Conservation (phyloP, 1,140 invertebrate genomes). For the Neelides sp. region DNA sequence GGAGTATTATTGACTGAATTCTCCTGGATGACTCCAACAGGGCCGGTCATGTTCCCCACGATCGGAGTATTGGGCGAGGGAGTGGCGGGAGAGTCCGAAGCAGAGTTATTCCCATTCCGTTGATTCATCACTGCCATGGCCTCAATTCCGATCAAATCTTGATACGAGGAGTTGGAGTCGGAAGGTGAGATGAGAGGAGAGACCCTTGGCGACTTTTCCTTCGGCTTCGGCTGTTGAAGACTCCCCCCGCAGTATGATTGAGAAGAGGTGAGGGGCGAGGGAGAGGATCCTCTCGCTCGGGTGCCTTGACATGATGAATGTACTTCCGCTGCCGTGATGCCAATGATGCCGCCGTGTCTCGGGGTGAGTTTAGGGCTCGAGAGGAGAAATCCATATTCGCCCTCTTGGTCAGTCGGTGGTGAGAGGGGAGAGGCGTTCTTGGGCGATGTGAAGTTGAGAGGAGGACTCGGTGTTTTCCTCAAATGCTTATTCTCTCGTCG, state of each 20-base stretch:
- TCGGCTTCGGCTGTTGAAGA: not conserved
- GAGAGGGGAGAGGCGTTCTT: conserved; percentile 19
- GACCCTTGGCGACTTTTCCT: conserved; percentile 10
- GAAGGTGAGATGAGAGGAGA: conserved; percentile 26
- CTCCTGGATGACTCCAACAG: too few relatives aligned
- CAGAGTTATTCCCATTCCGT: conserved; percentile 19
- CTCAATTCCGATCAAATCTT: too few relatives aligned
- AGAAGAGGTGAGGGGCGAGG: conserved; percentile 6
- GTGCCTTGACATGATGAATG: conserved; percentile 8
- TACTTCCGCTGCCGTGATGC: conserved; percentile 13
- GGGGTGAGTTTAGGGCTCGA: not conserved
- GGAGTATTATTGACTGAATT: not conserved
- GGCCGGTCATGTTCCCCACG: too few relatives aligned
- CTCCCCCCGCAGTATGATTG: not conserved
- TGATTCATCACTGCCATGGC: conserved; percentile 24
- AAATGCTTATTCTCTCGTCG: conserved; percentile 14
- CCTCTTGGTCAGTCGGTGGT: conserved; percentile 27
- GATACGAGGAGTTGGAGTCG: conserved; percentile 7
- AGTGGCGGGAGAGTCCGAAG: not conserved
- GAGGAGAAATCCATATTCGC: not conserved
- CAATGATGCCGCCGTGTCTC: too few relatives aligned
- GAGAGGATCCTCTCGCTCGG: not conserved
- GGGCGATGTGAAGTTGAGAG: conserved; percentile 18
- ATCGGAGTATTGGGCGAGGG: not conserved
- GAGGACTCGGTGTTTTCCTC: conserved; percentile 27